Base-by-base conservation (phyloP, 2,113 vertebrate genomes). In the Pelodiscus sinensis region DNA sequence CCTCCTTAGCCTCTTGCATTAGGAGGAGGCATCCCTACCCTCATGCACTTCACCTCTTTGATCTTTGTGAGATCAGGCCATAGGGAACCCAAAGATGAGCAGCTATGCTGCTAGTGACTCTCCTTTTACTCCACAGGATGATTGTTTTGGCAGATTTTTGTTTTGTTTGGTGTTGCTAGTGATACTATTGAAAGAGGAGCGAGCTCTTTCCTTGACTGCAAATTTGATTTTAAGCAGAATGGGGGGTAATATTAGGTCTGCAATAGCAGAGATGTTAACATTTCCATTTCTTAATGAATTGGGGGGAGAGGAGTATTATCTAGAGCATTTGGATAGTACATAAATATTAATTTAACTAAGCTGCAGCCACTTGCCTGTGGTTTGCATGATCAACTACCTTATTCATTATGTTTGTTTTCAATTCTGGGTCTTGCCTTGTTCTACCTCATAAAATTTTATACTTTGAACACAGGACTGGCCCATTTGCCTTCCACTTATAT, bases 151-250 rank as follows among this genome's bases (percentile, higher is more conserved):
- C 29, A 87, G 65, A n/a, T 35, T 35, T 3, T 71, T 31, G 31
- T 13, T 60, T 35, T 27, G 25, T 21, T 21, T 60, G n/a, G 4
- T 2, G 1, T 6, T 0, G 1, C 29, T 68, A 16, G 8, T 71
- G n/a, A 71, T 35, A 71, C 18, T 71, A 31, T 71, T 18, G 35
- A 71, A 71, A 35, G 65, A 71, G 21, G n/a, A 68, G 14, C 8
- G 31, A n/a, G 15, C 18, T n/a, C 31, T 68, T 68, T 68, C n/a
- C 62, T 68, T 68, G 15, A 4, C n/a, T 71, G 65, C n/a, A 35
- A 21, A n/a, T 35, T 71, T 71, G 65, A 19, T 71, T 71, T 71
- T 71, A 71, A 71, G 65, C 2, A 10, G 31, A 8, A 71, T 21
- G n/a, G n/a, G 18, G 19, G 31, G n/a, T 35, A 35, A 71, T 71